Conservation (phyloP, 1,140 invertebrate genomes). For the Eubasilissa regina region DNA sequence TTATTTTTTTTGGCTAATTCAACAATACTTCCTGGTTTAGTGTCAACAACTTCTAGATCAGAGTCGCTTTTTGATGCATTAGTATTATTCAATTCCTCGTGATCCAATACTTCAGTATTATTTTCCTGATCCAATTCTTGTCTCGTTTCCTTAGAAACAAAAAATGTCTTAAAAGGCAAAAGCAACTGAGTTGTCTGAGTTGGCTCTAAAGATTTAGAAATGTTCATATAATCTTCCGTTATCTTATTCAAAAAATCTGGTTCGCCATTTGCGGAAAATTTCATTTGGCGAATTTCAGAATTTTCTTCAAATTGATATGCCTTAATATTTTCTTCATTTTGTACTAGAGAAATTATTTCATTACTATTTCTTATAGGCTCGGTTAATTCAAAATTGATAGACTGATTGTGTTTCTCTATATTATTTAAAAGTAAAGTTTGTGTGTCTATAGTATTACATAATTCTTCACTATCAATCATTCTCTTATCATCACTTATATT, state of each 20-base stretch:
- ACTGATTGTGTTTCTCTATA: no score
- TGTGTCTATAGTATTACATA: not conserved
- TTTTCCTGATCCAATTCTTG: not conserved
- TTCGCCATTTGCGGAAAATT: not conserved
- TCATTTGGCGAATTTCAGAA: not conserved
- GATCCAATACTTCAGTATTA: not conserved
- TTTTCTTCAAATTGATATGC: not conserved
- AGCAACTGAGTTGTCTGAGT: not conserved
- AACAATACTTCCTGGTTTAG: not conserved
- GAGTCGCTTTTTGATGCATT: not conserved
- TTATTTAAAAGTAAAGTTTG: not conserved
- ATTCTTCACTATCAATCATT: not conserved
- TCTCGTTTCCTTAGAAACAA: not conserved
- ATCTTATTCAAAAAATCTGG: constrained; percentile 16
- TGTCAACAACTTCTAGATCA: constrained; percentile 17
- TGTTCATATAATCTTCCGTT: not conserved
- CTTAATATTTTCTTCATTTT: not conserved
- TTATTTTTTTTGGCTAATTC: not conserved
- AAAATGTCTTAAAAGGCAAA: not conserved
- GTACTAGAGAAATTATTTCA: not conserved
- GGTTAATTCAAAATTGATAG: no score
- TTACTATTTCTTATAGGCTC: no score
- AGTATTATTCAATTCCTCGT: not conserved
- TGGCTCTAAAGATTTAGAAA: not conserved
- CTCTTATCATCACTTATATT: not conserved